Base-by-base conservation (phyloP, 2,888 invertebrate genomes). In the Acheta domesticus region DNA sequence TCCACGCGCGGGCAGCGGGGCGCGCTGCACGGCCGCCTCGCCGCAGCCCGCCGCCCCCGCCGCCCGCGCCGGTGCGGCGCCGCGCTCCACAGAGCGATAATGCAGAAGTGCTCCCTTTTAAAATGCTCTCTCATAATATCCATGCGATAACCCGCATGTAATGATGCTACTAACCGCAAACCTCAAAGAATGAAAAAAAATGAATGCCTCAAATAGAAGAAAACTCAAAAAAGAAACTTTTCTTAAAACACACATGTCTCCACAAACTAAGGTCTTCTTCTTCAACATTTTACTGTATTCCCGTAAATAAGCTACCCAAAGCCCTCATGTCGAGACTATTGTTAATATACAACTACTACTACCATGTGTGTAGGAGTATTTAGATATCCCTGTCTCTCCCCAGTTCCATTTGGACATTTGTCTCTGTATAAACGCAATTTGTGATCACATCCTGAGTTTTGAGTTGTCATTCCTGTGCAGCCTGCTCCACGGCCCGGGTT, bases 61-160 rank as follows among this genome's bases (percentile, higher is more conserved):
- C 62, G 16, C 62, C 62, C 16, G 16, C 14, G 62, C 62, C 62
- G 62, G 16, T n/a, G 62, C 62, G 62, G 62, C 62, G 62, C 62
- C 62, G 62, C 16, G 62, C 62, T 62, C 62, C 62, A 5, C 62
- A 19, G 62, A 62, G 62, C 62, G 62, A 62, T 62, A 62, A 62
- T 62, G 62, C 62, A 62, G 62, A 62, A 62, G 62, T 62, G 62
- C 62, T 62, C 62, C 62, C 62, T 62, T n/a, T 19, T 62, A 62
- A 62, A 62, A 62, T 19, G n/a, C 62, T 14, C 62, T 62, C 62
- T 62, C 62, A 19, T 62, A 62, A 62, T n/a, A 19, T 14, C 62
- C 62, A 62, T 62, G 62, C 62, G 62, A 62, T 62, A 62, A 62
- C 62, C 62, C 62, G 62, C 62, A 62, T 62, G 62, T 62, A 62